These are phyloP conservation scores for Myrmophylax atrothorax DNA, from an alignment of 2,113 vertebrate species.

Conservation along the genomic window DNA sequence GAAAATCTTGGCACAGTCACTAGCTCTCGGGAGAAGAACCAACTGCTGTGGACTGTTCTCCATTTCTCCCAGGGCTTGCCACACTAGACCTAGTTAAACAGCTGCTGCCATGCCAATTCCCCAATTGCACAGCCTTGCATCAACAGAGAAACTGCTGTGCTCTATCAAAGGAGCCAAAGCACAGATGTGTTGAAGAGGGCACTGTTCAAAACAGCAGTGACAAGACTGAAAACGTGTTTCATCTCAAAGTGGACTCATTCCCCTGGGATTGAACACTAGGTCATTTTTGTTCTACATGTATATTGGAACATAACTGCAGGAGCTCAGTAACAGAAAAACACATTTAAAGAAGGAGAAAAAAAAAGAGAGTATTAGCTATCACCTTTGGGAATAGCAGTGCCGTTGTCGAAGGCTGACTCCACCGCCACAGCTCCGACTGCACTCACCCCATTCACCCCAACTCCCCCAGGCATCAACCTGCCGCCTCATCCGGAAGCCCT, in stretches of 20 bases:
- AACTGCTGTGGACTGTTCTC: background rate
- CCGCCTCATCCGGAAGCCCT: conserved; percentile 50
- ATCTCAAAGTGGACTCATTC: background rate
- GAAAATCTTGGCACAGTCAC: background rate
- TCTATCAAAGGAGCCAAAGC: background rate
- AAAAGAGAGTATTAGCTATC: background rate
- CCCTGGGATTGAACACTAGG: background rate
- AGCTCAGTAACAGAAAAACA: background rate
- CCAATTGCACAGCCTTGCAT: background rate
- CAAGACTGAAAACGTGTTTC: background rate
- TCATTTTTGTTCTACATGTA: background rate
- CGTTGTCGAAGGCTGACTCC: conserved; percentile 85
- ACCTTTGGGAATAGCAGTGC: conserved; percentile 87
- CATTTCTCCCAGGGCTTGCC: background rate
- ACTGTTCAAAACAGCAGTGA: background rate
- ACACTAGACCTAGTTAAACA: background rate
- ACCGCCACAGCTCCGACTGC: conserved; percentile 90
- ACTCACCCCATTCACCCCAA: conserved; percentile 87
- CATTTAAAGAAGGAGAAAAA: background rate
- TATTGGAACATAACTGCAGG: background rate
- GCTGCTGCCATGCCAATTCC: background rate
- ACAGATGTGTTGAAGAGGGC: background rate
- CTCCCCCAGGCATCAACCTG: conserved; percentile 83
- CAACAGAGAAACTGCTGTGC: background rate
- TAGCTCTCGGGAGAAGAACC: accelerated